Percentiles rank a stretch among this genome's conserved stretches.
Conservation (phyloP, 1,140 invertebrate species). For the Drosophila orosa region DNA sequence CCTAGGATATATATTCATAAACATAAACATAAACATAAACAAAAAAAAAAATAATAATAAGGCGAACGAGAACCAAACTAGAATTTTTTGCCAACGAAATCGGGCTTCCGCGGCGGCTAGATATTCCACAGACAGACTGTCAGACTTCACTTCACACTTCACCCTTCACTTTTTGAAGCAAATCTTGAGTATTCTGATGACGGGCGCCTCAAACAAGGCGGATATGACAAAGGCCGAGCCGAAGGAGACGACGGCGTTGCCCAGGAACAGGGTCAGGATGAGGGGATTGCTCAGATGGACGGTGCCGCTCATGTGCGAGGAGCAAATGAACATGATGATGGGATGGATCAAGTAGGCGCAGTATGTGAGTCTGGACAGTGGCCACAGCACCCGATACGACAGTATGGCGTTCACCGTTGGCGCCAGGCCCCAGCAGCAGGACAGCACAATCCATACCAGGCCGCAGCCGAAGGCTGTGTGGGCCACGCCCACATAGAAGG, state of each 20-base stretch:
- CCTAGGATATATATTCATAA: slow-evolving; percentile 24
- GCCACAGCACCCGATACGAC: slow-evolving; percentile 91
- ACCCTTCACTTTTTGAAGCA: slow-evolving; percentile 79
- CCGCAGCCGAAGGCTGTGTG: slow-evolving; percentile 90
- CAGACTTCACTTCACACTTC: neutral
- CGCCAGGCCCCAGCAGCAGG: slow-evolving; percentile 91
- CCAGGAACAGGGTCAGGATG: slow-evolving; percentile 90
- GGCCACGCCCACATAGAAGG: slow-evolving; percentile 88
- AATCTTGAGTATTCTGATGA: slow-evolving; percentile 91
- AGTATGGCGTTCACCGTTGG: slow-evolving; percentile 90
- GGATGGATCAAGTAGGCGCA: slow-evolving; percentile 96
- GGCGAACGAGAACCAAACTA: slow-evolving; percentile 23
- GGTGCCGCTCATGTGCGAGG: slow-evolving; percentile 91
- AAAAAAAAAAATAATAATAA: slow-evolving; percentile 20
- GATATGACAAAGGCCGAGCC: slow-evolving; percentile 91
- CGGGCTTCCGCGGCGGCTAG: slow-evolving; percentile 16
- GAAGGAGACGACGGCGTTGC: slow-evolving; percentile 91
- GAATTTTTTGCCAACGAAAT: slow-evolving; percentile 23
- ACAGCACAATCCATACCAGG: slow-evolving; percentile 92
- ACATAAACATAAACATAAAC: no score
- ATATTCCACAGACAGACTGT: slow-evolving; percentile 4
- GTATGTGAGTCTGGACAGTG: slow-evolving; percentile 95
- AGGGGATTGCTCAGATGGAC: slow-evolving; percentile 90
- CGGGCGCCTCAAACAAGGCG: slow-evolving; percentile 90
- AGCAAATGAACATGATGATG: slow-evolving; percentile 91